A percentile compares a stretch with the other conserved stretches of the same genome.
These are phyloP conservation scores for Eidolon helvum DNA, from an alignment of 2,113 vertebrate genomes.

Conservation along the genomic window DNA sequence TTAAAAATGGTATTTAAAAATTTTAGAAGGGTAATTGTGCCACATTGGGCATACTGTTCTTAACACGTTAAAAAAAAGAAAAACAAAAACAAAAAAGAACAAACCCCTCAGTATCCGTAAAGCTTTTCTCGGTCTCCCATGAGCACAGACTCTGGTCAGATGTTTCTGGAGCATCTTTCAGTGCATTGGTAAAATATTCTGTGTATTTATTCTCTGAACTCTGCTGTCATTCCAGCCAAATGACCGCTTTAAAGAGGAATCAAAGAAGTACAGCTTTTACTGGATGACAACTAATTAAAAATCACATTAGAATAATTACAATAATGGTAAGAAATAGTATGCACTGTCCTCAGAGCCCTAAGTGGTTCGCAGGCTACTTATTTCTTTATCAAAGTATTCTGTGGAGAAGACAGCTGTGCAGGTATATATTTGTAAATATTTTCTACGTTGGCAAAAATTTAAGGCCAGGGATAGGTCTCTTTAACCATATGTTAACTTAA, in stretches of 20 bases:
- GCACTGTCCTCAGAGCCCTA: not conserved
- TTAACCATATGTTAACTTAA: not conserved
- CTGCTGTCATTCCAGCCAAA: not conserved
- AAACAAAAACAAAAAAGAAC: too few relatives aligned
- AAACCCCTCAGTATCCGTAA: too few relatives aligned
- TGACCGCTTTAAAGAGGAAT: not conserved
- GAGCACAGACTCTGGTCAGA: not conserved
- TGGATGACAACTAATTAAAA: slow-evolving; percentile 49
- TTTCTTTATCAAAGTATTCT: not conserved
- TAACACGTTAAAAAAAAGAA: not conserved
- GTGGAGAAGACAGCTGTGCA: not conserved
- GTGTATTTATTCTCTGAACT: not conserved
- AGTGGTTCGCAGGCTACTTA: not conserved
- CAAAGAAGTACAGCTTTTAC: not conserved
- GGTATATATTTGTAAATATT: not conserved
- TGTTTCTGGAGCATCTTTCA: not conserved
- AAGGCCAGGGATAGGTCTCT: not conserved
- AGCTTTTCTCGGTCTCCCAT: accelerated
- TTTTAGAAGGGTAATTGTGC: not conserved
- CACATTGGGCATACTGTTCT: too few relatives aligned
- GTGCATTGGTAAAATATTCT: not conserved
- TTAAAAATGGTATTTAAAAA: not conserved
- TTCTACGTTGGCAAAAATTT: not conserved
- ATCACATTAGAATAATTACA: not conserved
- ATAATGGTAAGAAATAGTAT: not conserved